Conservation (phyloP, 1,140 invertebrate genomes). For the Vanessa tameamea region DNA sequence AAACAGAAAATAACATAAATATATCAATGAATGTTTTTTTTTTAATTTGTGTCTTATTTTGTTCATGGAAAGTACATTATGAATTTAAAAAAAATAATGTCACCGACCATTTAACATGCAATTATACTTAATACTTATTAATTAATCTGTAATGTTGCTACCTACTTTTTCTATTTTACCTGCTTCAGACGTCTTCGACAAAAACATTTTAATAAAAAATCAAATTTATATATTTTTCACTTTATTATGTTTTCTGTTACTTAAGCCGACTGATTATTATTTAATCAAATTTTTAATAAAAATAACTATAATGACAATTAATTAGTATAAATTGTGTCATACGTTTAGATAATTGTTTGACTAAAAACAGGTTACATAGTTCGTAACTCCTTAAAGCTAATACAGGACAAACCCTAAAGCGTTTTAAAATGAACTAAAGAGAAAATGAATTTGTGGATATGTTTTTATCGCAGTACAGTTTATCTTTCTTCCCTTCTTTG, state of each 20-base stretch:
- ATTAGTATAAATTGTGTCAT: too few relatives aligned
- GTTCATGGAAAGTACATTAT: background rate
- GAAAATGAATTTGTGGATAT: conserved; percentile 42
- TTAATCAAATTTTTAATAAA: too few relatives aligned
- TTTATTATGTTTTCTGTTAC: too few relatives aligned
- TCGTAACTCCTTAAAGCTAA: conserved; percentile 13
- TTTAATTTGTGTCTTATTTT: background rate
- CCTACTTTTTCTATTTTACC: too few relatives aligned
- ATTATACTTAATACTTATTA: too few relatives aligned
- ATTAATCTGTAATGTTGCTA: too few relatives aligned
- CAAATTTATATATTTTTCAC: too few relatives aligned
- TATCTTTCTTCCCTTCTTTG: conserved; percentile 41
- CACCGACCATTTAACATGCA: too few relatives aligned
- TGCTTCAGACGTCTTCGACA: too few relatives aligned
- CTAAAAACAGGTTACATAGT: background rate
- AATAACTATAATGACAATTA: too few relatives aligned
- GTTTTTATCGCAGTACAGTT: conserved; percentile 42
- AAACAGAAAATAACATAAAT: conserved; percentile 14
- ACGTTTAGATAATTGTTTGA: background rate
- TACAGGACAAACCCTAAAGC: conserved; percentile 14
- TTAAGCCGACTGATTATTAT: too few relatives aligned
- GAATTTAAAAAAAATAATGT: background rate
- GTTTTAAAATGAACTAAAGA: conserved; percentile 33
- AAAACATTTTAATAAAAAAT: too few relatives aligned
- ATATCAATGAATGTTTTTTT: background rate